Evolutionary conservation across 2,113 vertebrate genomes (phyloP).

Genomic region (Meriones unguiculatus): DNA sequence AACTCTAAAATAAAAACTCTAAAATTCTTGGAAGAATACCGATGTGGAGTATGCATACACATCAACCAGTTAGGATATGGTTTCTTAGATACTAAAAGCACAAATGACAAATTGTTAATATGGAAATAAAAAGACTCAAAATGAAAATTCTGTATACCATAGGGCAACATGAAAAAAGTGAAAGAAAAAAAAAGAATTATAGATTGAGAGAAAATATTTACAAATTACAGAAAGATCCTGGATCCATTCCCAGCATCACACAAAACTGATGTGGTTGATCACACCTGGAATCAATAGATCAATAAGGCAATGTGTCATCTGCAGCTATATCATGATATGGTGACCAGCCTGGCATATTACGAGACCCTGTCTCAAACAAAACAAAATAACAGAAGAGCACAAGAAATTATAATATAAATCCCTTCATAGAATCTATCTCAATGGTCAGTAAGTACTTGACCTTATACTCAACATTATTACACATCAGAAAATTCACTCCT

Average conservation of each 20-base stretch:
- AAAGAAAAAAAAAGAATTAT: background rate
- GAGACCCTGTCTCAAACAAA: too few relatives aligned
- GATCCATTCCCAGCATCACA: background rate
- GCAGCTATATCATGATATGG: background rate
- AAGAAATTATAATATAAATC: background rate
- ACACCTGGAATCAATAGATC: background rate
- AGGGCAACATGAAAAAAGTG: background rate
- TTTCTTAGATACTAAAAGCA: background rate
- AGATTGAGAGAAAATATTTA: background rate
- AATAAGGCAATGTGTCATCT: background rate
- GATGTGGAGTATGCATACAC: background rate
- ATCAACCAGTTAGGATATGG: background rate
- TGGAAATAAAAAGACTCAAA: background rate
- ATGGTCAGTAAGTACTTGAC: background rate
- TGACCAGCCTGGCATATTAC: background rate
- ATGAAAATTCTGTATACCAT: conserved; percentile 27
- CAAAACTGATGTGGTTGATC: background rate
- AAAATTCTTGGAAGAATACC: background rate
- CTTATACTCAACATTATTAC: background rate
- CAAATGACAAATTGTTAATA: background rate
- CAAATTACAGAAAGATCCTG: background rate
- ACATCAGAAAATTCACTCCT: background rate
- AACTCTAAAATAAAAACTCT: background rate
- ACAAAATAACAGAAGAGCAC: background rate
- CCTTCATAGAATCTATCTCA: background rate